Evolutionary conservation across 2,113 vertebrate genomes (phyloP).

Genomic region (Donacobius atricapilla): DNA sequence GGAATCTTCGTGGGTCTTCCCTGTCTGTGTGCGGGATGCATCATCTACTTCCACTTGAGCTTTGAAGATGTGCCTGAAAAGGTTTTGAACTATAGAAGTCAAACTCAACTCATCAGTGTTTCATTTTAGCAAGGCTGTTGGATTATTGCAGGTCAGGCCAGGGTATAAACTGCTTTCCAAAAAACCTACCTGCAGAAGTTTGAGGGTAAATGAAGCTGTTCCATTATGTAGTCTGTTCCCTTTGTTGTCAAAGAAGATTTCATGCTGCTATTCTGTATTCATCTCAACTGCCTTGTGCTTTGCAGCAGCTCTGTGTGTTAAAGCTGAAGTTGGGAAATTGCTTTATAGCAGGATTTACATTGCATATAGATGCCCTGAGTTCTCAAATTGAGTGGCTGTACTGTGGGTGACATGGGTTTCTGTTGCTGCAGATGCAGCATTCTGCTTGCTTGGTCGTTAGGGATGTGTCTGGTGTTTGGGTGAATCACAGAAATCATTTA

Average conservation of each 20-base stretch:
- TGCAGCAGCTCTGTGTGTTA: not conserved
- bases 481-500: not conserved
- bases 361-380: not conserved
- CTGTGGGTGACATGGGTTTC: not conserved
- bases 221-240: not conserved
- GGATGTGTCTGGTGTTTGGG: not conserved
- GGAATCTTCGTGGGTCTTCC: not conserved
- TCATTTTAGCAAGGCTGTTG: conserved; percentile 14
- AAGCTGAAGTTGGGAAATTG: not conserved
- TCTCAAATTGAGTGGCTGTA: not conserved
- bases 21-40: not conserved
- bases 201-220: not conserved
- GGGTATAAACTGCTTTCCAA: not conserved
- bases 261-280: not conserved
- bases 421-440: conserved; percentile 5
- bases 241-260: not conserved
- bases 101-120: not conserved
- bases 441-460: not conserved
- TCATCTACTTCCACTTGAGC: not conserved
- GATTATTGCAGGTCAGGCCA: not conserved
- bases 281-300: not conserved
- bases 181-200: not conserved
- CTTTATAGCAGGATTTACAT: not conserved
- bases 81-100: not conserved
- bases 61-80: not conserved